Conservation (phyloP, 2,113 vertebrate genomes). For the Nestor notabilis region DNA sequence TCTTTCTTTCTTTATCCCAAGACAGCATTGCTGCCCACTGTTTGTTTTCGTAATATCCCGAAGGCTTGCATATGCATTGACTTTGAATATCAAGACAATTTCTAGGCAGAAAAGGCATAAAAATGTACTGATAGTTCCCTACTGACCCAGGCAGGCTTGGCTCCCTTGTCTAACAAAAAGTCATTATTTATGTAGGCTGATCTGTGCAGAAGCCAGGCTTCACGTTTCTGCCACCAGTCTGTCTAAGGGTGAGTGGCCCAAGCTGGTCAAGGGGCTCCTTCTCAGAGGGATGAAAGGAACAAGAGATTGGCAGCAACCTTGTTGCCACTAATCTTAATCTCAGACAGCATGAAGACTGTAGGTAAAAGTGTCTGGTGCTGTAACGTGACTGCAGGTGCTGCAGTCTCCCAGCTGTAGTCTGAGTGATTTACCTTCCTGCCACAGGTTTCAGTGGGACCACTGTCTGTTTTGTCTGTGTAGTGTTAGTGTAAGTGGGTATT, state of each 20-base stretch:
- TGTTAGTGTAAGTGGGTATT: background rate
- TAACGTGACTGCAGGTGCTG: accelerated
- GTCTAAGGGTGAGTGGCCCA: background rate
- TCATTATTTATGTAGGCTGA: background rate
- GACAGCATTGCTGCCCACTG: background rate
- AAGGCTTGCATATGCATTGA: background rate
- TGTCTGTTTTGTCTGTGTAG: background rate
- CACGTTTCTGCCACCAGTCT: background rate
- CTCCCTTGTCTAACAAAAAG: background rate
- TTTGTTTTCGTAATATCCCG: background rate
- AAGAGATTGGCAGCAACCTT: background rate
- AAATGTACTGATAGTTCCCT: background rate
- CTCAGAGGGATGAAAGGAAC: background rate
- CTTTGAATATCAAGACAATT: background rate
- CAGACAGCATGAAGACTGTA: background rate
- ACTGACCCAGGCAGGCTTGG: background rate
- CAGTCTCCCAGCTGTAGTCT: background rate
- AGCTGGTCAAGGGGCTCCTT: background rate
- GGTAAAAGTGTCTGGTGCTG: background rate
- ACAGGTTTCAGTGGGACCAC: accelerated
- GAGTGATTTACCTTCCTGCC: background rate
- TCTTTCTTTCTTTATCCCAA: background rate
- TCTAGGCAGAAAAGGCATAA: background rate
- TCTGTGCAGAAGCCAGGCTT: background rate
- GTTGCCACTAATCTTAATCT: background rate